Base-by-base conservation (phyloP, 2,113 vertebrate species). In the Peromyscus maniculatus region DNA sequence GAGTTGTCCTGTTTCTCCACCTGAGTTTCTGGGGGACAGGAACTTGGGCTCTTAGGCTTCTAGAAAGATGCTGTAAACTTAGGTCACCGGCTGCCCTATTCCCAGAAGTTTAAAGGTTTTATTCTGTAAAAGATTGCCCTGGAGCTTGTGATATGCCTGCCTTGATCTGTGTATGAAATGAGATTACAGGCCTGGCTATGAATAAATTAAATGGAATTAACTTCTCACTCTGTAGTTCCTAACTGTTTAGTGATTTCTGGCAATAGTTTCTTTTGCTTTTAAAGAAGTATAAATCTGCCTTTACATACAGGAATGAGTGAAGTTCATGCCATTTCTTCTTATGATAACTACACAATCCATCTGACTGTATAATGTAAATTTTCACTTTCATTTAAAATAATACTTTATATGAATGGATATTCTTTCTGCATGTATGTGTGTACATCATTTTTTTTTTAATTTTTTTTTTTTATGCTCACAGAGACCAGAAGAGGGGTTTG, bases 231-330 rank as follows among this genome's bases (percentile, higher is more conserved):
- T 43, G 22, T 74, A 64, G 24, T 75, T 17, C 89, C 69, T 97
- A 52, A 67, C 19, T 72, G 0, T 83, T 87, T 31, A 72, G 33
- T 95, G 46, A 89, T 64, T 96, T 97, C 59, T 97, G 49, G 74
- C 62, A 96, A 43, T 77, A 3, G 77, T 74, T 33, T 93, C 78
- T 92, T 78, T 59, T 95, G 2, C 8, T 59, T 94, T 95, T 75
- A 62, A 83, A 39, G 57, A 59, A 59, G 55, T 62, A 87, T 6
- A 93, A 1, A 55, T 52, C 7, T 6, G 36, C 9, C 2, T 10
- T 72, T 64, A 84, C 39, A 3, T 92, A 15, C 15, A 39, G 22
- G 55, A 62, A 62, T 62, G 57, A 39, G 12, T 39, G 55, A 91
- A 15, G 71, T 77, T 91, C 52, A 71, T 43, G 49, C 80, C 13